phyloP scores from a whole-genome alignment of 2,888 invertebrate species.

The Gortyna flavago region DNA sequence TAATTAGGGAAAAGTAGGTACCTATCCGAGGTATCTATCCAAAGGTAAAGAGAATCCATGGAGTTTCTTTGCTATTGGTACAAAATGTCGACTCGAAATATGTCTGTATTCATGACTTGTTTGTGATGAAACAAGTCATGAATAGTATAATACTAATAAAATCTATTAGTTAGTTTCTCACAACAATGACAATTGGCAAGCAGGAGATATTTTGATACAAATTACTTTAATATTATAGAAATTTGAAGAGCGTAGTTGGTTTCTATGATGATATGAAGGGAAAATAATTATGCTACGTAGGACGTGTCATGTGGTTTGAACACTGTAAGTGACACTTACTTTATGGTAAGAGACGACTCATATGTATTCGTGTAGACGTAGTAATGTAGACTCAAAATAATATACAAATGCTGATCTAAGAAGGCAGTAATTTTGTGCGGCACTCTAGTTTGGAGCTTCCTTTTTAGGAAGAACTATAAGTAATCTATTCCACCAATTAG shows the following conservation, averaged over 20 bases:
- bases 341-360: background rate
- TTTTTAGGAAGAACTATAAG: conserved; percentile 11
- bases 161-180: background rate
- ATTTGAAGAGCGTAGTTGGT: background rate
- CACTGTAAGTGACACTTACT: conserved; percentile 7
- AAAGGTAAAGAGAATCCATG: background rate
- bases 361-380: background rate
- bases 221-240: background rate
- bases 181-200: background rate
- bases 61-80: background rate
- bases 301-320: conserved; percentile 4
- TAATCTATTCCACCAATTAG: background rate
- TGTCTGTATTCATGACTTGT: background rate
- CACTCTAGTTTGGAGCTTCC: background rate
- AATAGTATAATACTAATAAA: too few species aligned
- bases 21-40: background rate
- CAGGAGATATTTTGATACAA: background rate
- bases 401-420: too few species aligned
- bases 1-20: background rate
- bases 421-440: background rate
- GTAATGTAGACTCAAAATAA: background rate
- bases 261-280: background rate
- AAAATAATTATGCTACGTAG: conserved; percentile 12
- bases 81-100: too few species aligned
- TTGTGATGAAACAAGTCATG: too few species aligned